Percentiles rank a stretch among this genome's conserved stretches.
Conservation (phyloP, 2,888 invertebrate species). For the Caenorhabditis parvicauda region DNA sequence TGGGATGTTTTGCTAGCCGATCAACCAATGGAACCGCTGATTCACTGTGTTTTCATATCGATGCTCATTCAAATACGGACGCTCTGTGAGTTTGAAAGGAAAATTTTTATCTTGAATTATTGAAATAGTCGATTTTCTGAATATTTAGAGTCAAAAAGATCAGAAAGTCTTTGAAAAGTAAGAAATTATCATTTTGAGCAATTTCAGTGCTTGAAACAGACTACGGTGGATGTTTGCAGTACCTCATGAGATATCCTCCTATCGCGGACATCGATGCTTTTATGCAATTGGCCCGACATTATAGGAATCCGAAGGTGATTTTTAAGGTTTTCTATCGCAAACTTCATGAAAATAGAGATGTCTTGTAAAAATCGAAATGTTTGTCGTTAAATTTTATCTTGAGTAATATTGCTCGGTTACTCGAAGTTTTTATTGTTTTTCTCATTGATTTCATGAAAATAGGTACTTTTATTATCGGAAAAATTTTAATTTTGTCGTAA, state of each 20-base stretch:
- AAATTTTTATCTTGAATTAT: neutral
- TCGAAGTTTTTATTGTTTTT: too few species aligned
- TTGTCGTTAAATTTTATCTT: too few species aligned
- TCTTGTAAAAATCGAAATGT: too few species aligned
- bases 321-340: too few species aligned
- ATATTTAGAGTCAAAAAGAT: too few species aligned
- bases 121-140: neutral
- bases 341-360: too few species aligned
- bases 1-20: conserved; percentile 84
- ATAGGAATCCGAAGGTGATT: conserved; percentile 66
- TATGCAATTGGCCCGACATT: conserved; percentile 70
- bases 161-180: neutral
- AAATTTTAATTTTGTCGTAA: neutral
- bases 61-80: conserved; percentile 76
- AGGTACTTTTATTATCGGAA: too few species aligned
- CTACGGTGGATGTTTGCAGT: conserved; percentile 72
- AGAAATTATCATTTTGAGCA: too few species aligned
- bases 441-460: too few species aligned
- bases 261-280: conserved; percentile 71
- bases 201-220: conserved; percentile 59
- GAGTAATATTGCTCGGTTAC: too few species aligned
- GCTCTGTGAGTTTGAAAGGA: conserved; percentile 69
- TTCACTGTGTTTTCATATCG: conserved; percentile 76
- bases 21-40: conserved; percentile 67
- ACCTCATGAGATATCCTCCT: conserved; percentile 73